phyloP scores from a whole-genome alignment of 2,888 invertebrate species.

The Ectemnius continuus region DNA sequence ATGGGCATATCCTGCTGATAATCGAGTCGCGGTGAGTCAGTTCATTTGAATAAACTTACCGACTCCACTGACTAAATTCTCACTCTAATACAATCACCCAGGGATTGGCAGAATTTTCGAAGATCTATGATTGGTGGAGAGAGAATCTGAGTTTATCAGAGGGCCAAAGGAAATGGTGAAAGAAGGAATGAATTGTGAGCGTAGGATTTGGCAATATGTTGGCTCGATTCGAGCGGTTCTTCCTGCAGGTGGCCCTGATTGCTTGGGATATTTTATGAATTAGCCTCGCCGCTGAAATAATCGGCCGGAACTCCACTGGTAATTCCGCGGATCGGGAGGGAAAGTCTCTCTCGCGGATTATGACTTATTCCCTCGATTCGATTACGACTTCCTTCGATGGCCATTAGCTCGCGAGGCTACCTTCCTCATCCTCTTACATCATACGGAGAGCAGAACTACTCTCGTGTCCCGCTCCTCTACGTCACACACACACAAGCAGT shows the following conservation, averaged over 20 bases:
- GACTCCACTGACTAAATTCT: not conserved
- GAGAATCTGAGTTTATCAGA: too few relatives aligned
- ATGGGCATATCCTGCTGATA: constrained; percentile 6
- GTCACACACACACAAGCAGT: too few relatives aligned
- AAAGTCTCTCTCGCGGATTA: not conserved
- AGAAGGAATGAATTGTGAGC: constrained; percentile 28
- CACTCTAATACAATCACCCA: too few relatives aligned
- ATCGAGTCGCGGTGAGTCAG: not conserved
- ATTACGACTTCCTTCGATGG: too few relatives aligned
- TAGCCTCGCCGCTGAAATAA: not conserved
- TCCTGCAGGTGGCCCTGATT: constrained; percentile 18
- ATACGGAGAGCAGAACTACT: too few relatives aligned
- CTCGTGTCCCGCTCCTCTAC: too few relatives aligned
- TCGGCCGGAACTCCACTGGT: not conserved
- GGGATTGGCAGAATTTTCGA: constrained; percentile 26
- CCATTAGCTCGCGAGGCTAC: too few relatives aligned
- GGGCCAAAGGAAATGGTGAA: constrained; percentile 44
- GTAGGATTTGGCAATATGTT: constrained; percentile 31
- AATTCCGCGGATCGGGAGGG: not conserved
- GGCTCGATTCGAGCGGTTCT: not conserved
- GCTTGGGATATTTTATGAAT: constrained; percentile 5
- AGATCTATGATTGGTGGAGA: not conserved
- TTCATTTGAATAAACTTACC: not conserved
- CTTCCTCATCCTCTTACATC: too few relatives aligned
- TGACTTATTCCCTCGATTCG: not conserved